A percentile compares a stretch with the other conserved stretches of the same genome.
Conservation (phyloP, 2,888 invertebrate genomes). For the Pharmacophagus antenor region DNA sequence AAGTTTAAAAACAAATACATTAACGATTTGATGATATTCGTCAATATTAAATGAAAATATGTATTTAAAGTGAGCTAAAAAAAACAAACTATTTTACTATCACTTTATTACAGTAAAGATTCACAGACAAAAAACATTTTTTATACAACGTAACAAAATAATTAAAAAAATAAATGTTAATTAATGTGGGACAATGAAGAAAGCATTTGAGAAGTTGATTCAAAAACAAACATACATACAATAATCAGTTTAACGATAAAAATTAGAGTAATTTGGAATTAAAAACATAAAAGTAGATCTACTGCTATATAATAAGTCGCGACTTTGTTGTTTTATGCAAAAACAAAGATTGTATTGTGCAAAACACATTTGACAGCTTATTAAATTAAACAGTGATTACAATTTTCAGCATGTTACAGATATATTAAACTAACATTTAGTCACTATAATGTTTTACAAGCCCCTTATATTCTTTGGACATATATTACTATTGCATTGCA, state of each 20-base stretch:
- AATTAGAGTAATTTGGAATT: background rate
- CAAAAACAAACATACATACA: background rate
- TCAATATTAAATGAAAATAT: background rate
- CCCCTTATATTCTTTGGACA: slow-evolving; percentile 14
- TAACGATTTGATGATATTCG: background rate
- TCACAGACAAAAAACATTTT: slow-evolving; percentile 28
- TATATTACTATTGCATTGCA: slow-evolving; percentile 21
- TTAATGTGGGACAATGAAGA: slow-evolving; percentile 7
- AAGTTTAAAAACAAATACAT: no score
- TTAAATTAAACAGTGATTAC: background rate
- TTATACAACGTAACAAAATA: slow-evolving; percentile 9
- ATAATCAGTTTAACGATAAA: background rate
- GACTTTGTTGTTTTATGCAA: background rate
- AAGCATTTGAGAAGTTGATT: background rate
- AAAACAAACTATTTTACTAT: slow-evolving; percentile 25
- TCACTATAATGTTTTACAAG: slow-evolving; percentile 6
- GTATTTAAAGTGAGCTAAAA: background rate
- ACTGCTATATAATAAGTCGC: background rate
- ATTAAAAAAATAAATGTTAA: slow-evolving; percentile 1
- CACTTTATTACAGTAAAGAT: slow-evolving; percentile 33
- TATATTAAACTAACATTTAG: background rate
- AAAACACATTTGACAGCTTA: background rate
- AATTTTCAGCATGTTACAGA: background rate
- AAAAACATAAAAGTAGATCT: background rate
- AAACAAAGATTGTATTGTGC: background rate